Base-by-base conservation (phyloP, 2,888 invertebrate species). In the Amiota mariae region DNA sequence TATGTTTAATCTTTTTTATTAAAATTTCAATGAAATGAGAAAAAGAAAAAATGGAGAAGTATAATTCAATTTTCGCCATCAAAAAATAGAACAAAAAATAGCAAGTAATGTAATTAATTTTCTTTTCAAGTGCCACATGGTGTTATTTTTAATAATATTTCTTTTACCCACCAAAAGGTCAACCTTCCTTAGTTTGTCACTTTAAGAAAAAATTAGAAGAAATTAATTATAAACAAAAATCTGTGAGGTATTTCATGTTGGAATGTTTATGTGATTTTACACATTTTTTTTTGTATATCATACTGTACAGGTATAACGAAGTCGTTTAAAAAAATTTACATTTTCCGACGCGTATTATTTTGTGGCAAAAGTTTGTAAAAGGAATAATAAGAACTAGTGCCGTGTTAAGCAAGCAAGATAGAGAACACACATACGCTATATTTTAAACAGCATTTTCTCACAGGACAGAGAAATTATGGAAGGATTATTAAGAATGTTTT, bases 61-160 rank as follows among this genome's bases (percentile, higher is more conserved):
- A 79, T 76, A 81, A 82, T 4, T 36, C 36, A 36, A 82, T 80
- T 80, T 81, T 73, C 79, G 51, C 67, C 72, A 46, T 20, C 18
- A 10, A 59, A 20, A 71, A 73, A 71, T 49, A 64, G 71, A 54
- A 54, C 72, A 78, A 75, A 81, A 79, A 80, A 81, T 73, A 76
- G 75, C 80, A 78, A 86, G 85, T 85, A 84, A 74, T 75, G 81
- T 80, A 85, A 87, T 87, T 87, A 85, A 86, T 86, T 85, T 81
- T 72, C 46, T 68, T 70, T 74, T 54, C 51, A 51, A 51, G 47
- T 72, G 64, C 72, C 75, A 72, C 74, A 72, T 71, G 72, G 67
- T 59, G 74, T 64, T 71, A 75, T 51, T 63, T 68, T 68, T 68
- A n/a, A n/a, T 8, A 51, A 51, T 51, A n/a, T n/a, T 51, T 11